Percentiles rank a stretch among this genome's conserved stretches.
Conservation (phyloP, 2,888 invertebrate species). For the Napeogenes inachia region DNA sequence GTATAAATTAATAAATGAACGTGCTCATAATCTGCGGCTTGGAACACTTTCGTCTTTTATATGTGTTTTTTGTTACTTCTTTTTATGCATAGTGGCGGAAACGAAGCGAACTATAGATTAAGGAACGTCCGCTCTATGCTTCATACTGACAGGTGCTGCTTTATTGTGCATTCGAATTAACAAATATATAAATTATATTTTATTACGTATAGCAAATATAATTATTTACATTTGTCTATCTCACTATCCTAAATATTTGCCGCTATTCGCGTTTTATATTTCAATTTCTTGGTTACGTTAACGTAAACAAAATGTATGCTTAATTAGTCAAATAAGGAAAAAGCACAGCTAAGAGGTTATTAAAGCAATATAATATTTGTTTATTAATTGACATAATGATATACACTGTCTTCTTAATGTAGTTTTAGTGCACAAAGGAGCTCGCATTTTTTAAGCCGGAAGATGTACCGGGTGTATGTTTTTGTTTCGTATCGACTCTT, state of each 20-base stretch:
- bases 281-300: too few relatives aligned
- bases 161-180: constrained; percentile 35
- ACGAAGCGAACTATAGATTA: constrained; percentile 64
- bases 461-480: constrained; percentile 43
- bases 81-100: constrained; percentile 69
- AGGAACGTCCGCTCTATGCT: constrained; percentile 40
- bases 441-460: constrained; percentile 39
- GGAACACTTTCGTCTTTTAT: constrained; percentile 76
- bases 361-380: too few relatives aligned
- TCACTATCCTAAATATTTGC: too few relatives aligned
- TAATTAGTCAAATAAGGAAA: too few relatives aligned
- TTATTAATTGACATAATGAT: too few relatives aligned
- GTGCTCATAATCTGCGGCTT: constrained; percentile 73
- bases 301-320: too few relatives aligned
- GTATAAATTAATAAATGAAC: constrained; percentile 78
- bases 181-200: constrained; percentile 8
- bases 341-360: too few relatives aligned
- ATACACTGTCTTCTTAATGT: neutral
- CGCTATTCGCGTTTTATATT: too few relatives aligned
- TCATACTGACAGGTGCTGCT: constrained; percentile 60
- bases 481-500: constrained; percentile 37
- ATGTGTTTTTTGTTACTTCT: constrained; percentile 70
- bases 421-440: constrained; percentile 5
- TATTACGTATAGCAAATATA: too few relatives aligned
- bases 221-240: too few relatives aligned